Evolutionary conservation across 1,140 invertebrate genomes (phyloP).

Genomic region (Drosophila trapezifrons): DNA sequence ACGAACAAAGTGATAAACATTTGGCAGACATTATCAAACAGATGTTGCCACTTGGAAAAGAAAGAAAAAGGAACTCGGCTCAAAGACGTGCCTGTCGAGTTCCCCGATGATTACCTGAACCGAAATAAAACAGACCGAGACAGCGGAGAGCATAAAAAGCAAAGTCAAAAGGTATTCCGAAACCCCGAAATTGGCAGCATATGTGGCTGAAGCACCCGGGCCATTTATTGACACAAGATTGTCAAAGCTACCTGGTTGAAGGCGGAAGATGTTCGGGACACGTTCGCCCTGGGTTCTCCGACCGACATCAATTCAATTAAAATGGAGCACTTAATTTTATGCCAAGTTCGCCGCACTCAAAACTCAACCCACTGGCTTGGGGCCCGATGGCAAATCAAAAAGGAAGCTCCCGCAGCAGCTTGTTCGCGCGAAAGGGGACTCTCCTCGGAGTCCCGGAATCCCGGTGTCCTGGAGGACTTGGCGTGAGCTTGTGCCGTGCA

Average conservation of each 20-base stretch:
- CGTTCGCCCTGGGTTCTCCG: conserved; percentile 20
- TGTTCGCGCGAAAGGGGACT: conserved; percentile 8
- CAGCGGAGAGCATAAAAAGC: conserved; percentile 30
- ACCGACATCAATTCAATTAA: conserved; percentile 77
- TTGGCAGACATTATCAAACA: conserved; percentile 54
- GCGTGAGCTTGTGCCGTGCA: conserved; percentile 60
- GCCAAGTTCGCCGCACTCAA: conserved; percentile 73
- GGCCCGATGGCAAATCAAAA: conserved; percentile 64
- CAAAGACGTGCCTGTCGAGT: conserved; percentile 51
- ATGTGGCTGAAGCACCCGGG: conserved; percentile 55
- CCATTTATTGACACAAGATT: conserved; percentile 69
- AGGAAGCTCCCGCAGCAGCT: conserved; percentile 40
- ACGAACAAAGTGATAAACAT: conserved; percentile 53
- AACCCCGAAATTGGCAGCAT: conserved; percentile 64
- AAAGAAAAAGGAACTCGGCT: conserved; percentile 18
- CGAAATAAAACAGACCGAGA: conserved; percentile 43
- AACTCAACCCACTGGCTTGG: conserved; percentile 47
- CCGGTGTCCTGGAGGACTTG: conserved; percentile 40
- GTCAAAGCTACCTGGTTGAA: conserved; percentile 42
- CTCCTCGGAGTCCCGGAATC: conserved; percentile 8
- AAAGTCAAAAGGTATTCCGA: conserved; percentile 44
- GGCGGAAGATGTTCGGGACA: conserved; percentile 10
- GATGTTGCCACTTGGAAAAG: conserved; percentile 35
- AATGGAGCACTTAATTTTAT: conserved; percentile 80
- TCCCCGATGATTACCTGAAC: conserved; percentile 44